Evolutionary conservation across 2,888 invertebrate species (phyloP), one percentile per base, ranked within the genome.

Genomic region (Epinotia brunnichana): DNA sequence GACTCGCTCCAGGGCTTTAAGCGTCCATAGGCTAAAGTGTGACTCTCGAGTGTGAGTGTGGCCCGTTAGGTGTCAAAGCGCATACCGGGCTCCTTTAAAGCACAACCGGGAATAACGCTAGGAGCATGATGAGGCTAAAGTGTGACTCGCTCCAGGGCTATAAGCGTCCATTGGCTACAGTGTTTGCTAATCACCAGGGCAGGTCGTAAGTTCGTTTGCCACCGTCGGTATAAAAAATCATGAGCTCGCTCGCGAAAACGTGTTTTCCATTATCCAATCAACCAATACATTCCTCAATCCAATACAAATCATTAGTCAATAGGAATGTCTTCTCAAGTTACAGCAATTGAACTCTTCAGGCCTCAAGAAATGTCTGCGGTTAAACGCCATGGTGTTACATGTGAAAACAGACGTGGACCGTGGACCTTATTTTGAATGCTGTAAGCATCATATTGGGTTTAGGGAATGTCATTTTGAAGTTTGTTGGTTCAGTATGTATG

Each of bases 321-420:
- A 69, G 73, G 73, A 73, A 73, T 73, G n/a, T 24, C 29, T 10
- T 63, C 39, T 68, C 63, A 51, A 5, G 44, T 73, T 73, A 59
- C 73, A 29, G 51, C 13, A n/a, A 57, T 60, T 63, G 60, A 64
- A 66, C 66, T 69, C 69, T 73, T 75, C 73, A 59, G 71, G 79
- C 82, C 81, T 59, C 82, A 79, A 73, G 74, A 19, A n/a, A 76
- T 75, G 70, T 77, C 79, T 82, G 84, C 76, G 84, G 83, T 83
- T 64, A 64, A n/a, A 70, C 72, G 79, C 79, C 80, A 79, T 76
- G 35, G 9, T 9, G 10, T 66, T 41, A 4, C 11, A 15, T 41
- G 4, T 56, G 11, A 4, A 56, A 54, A 19, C 11, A 11, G 11
- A 13, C 11, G 19, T 44, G 3, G 44, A 44, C 29, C 11, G 19